Conservation (phyloP, 2,888 invertebrate genomes). For the Minunthozetes semirufus region DNA sequence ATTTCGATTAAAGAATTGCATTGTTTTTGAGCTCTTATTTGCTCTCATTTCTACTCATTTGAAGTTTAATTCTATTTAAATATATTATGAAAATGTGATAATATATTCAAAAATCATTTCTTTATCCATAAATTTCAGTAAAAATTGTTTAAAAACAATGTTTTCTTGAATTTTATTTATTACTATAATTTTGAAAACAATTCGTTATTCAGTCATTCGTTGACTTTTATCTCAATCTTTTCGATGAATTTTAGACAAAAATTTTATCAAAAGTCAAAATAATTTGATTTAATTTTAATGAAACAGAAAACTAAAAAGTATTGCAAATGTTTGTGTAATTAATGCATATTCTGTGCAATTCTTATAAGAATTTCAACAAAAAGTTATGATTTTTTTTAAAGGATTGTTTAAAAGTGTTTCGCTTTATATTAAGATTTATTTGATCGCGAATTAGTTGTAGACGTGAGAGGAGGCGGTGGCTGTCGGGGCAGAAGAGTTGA, state of each 20-base stretch:
- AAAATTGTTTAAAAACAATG: neutral
- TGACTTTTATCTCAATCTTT: neutral
- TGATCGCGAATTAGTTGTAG: neutral
- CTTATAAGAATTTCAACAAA: neutral
- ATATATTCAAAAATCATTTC: neutral
- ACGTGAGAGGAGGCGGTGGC: neutral
- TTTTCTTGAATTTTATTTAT: neutral
- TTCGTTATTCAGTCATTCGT: neutral
- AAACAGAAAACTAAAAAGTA: neutral
- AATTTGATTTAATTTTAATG: too few species aligned
- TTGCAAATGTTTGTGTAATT: neutral
- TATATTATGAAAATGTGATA: neutral
- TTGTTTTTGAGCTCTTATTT: neutral
- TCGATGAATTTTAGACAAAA: too few species aligned
- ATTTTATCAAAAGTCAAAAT: too few species aligned
- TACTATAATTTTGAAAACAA: neutral
- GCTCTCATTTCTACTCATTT: neutral
- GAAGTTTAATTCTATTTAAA: neutral
- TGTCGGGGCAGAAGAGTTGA: constrained; percentile 13
- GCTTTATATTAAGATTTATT: neutral
- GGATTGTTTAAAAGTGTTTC: too few species aligned
- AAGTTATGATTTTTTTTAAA: neutral
- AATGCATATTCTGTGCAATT: neutral
- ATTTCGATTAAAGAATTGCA: neutral
- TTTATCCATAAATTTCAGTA: neutral